phyloP scores from a whole-genome alignment of 2,113 vertebrate species.

The Corynorhinus townsendii region DNA sequence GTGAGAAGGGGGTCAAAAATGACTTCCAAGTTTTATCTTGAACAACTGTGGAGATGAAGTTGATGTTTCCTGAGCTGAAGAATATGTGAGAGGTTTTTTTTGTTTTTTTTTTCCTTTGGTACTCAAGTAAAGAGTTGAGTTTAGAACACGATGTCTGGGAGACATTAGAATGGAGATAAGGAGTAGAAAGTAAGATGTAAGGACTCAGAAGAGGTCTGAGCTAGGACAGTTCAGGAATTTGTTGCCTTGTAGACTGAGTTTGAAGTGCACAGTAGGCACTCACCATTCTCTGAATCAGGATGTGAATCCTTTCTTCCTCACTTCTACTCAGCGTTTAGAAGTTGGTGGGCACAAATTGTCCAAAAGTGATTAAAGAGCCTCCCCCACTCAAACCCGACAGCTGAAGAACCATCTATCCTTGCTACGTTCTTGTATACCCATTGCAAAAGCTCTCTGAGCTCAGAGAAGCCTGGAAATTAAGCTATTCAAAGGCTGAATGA shows the following conservation, averaged over 20 bases:
- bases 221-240: background rate
- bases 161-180: background rate
- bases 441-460: constrained; percentile 41
- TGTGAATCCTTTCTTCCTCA: background rate
- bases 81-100: background rate
- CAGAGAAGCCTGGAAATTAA: background rate
- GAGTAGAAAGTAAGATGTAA: background rate
- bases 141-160: background rate
- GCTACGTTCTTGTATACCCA: background rate
- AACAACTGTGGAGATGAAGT: background rate
- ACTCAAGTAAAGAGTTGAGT: background rate
- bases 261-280: background rate
- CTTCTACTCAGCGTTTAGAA: background rate
- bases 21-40: background rate
- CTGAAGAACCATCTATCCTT: background rate
- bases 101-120: background rate
- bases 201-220: background rate
- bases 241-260: background rate
- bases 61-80: background rate
- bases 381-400: background rate
- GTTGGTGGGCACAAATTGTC: background rate
- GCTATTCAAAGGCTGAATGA: constrained; percentile 34
- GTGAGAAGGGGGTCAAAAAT: background rate
- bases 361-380: background rate
- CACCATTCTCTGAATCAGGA: background rate